Evolutionary conservation across 2,888 invertebrate species (phyloP).

Genomic region (Leptinotarsa haldemani): DNA sequence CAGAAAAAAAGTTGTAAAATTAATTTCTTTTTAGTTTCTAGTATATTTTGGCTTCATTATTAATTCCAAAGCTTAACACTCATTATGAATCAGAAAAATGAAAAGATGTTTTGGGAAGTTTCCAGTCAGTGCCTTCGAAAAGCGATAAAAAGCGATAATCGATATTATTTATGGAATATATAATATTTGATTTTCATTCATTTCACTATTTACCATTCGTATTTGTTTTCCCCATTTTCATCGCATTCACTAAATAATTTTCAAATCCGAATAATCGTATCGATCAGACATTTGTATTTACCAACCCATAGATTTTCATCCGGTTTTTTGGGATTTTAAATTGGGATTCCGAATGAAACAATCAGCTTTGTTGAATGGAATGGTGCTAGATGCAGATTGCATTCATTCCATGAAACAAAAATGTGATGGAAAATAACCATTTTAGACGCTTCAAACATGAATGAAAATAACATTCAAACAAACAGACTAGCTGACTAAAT

Average conservation of each 20-base stretch:
- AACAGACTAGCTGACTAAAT: constrained; percentile 33
- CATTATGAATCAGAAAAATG: too few relatives aligned
- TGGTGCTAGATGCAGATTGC: constrained; percentile 33
- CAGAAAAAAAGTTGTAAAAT: too few relatives aligned
- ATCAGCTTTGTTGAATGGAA: constrained; percentile 20
- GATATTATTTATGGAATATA: too few relatives aligned
- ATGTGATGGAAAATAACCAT: constrained; percentile 51
- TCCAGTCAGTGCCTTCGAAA: too few relatives aligned
- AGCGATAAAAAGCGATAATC: too few relatives aligned
- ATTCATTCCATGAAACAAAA: constrained; percentile 43
- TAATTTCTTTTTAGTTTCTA: too few relatives aligned
- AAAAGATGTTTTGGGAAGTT: too few relatives aligned
- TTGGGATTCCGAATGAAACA: constrained; percentile 30
- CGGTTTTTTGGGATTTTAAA: constrained; percentile 19
- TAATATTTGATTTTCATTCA: neutral
- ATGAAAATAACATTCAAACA: constrained; percentile 49
- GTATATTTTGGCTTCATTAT: too few relatives aligned
- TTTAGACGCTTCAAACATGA: constrained; percentile 62
- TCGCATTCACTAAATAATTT: constrained; percentile 6
- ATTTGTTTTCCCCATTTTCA: neutral
- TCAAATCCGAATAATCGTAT: constrained; percentile 21
- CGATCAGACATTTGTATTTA: constrained; percentile 32
- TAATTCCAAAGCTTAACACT: too few relatives aligned
- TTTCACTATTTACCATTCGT: neutral
- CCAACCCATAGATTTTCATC: constrained; percentile 30